Conservation (phyloP, 2,113 vertebrate genomes). For the Mormoops blainvillei region DNA sequence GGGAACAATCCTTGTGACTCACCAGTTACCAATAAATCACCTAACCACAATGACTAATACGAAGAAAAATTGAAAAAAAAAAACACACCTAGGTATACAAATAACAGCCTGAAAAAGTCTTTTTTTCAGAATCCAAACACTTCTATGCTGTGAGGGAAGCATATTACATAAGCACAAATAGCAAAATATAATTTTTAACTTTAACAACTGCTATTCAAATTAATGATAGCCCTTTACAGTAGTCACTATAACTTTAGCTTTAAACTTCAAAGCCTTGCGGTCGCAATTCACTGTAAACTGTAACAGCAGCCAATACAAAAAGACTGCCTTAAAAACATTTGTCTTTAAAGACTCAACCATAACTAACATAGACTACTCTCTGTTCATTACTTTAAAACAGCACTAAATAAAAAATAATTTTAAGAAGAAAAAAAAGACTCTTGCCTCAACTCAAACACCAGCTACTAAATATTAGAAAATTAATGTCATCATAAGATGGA, state of each 20-base stretch:
- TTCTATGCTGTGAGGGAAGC: neutral
- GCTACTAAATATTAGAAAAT: neutral
- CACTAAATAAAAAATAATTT: neutral
- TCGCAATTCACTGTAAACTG: neutral
- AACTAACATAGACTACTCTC: neutral
- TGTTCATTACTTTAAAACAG: neutral
- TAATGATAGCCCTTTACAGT: neutral
- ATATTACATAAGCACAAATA: neutral
- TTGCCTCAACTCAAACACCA: neutral
- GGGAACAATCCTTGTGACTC: slow-evolving; percentile 47
- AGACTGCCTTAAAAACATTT: neutral
- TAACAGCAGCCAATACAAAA: neutral
- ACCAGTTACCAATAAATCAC: slow-evolving; percentile 42
- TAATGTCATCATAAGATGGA: neutral
- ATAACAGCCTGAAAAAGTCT: neutral
- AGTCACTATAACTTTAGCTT: neutral
- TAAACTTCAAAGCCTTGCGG: neutral
- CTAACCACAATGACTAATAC: slow-evolving; percentile 55
- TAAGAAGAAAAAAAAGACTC: neutral
- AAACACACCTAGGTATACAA: neutral
- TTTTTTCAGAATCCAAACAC: slow-evolving; percentile 20
- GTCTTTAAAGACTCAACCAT: neutral
- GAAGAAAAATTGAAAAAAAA: slow-evolving; percentile 9
- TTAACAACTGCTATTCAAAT: neutral
- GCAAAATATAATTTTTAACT: slow-evolving; percentile 21